Conservation (phyloP, 2,797 vertebrate species). For the Argyrosomus regius region DNA sequence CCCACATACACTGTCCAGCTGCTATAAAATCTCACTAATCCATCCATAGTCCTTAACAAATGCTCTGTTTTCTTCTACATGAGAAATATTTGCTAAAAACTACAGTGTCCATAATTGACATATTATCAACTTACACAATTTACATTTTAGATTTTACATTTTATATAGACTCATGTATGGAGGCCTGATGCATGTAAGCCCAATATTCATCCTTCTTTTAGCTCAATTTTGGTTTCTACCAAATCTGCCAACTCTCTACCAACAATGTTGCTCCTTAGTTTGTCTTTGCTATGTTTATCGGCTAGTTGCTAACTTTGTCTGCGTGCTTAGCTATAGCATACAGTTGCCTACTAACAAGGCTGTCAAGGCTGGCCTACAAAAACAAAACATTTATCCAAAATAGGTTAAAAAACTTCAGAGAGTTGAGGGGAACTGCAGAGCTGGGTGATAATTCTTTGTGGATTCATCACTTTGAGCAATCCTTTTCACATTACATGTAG, state of each 20-base stretch:
- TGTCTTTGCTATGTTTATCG: neutral
- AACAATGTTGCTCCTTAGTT: neutral
- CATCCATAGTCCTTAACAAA: neutral
- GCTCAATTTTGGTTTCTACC: neutral
- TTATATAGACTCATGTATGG: neutral
- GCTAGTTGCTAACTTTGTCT: neutral
- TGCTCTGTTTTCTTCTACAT: neutral
- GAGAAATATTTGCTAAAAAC: neutral
- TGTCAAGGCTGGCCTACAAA: neutral
- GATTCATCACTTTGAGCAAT: neutral
- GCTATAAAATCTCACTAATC: neutral
- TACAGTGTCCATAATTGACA: no score
- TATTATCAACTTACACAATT: neutral
- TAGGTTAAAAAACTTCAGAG: neutral
- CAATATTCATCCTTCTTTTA: neutral
- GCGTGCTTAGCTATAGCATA: no score
- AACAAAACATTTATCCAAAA: neutral
- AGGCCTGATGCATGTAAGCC: neutral
- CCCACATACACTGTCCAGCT: neutral
- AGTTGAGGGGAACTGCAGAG: neutral
- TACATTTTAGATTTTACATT: neutral
- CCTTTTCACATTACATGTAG: neutral
- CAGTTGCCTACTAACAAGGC: neutral
- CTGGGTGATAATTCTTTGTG: neutral
- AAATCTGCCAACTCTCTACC: neutral